Percentiles rank a stretch among this genome's conserved stretches.
phyloP scores from a whole-genome alignment of 2,797 vertebrate genomes.

The Zenarchopterus dispar region DNA sequence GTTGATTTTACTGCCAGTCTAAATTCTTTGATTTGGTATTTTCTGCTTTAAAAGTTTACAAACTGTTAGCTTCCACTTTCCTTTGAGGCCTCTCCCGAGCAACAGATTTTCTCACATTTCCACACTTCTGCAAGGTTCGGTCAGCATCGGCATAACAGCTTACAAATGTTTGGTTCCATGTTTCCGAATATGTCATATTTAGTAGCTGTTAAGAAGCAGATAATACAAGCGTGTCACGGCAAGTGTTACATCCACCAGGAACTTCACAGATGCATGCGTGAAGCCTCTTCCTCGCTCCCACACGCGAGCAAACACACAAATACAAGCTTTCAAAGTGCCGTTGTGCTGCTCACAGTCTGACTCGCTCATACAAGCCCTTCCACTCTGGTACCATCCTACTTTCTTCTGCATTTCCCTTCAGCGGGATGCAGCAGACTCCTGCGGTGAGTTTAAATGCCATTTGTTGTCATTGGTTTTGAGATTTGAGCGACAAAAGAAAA shows the following conservation, averaged over 20 bases:
- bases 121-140: constrained; percentile 4
- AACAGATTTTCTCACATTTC: constrained; percentile 3
- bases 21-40: constrained; percentile 5
- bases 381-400: constrained; percentile 23
- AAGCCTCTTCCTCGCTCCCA: neutral
- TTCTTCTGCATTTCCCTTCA: constrained; percentile 32
- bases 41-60: constrained; percentile 20
- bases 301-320: neutral
- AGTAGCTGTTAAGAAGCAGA: constrained; percentile 4
- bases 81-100: constrained; percentile 3
- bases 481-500: constrained; percentile 27
- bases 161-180: constrained; percentile 10
- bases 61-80: constrained; percentile 8
- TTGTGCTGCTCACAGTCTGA: constrained; percentile 7
- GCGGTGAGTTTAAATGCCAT: constrained; percentile 70
- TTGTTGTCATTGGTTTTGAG: constrained; percentile 59
- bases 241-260: constrained; percentile 1
- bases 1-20: constrained; percentile 16
- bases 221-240: constrained; percentile 6
- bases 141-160: constrained; percentile 25
- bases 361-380: constrained; percentile 12
- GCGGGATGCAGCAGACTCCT: constrained; percentile 54
- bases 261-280: neutral
- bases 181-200: neutral
- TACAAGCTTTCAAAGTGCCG: constrained; percentile 9